Base-by-base conservation (phyloP, 2,888 invertebrate species). In the Volucella bombylans region DNA sequence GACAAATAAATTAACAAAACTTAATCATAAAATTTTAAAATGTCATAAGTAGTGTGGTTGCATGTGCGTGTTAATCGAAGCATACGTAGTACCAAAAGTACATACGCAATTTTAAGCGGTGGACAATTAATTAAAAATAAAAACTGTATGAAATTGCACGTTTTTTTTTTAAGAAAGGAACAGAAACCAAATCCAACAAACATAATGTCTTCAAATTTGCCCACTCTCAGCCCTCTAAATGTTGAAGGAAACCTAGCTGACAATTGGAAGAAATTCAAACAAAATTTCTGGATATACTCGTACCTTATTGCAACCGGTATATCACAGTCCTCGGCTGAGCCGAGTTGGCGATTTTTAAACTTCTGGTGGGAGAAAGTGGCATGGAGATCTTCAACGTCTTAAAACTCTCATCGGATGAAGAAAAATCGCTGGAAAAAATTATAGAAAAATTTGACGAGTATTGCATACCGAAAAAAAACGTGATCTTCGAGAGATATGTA, bases 311-410 rank as follows among this genome's bases (percentile, higher is more conserved):
- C 72, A 61, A 61, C 47, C 45, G 59, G 38, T 12, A 57, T 71
- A 23, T 6, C 14, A 8, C 38, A 62, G 31, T 52, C 39, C 14
- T 47, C 12, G 2, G 55, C 43, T 12, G 64, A 73, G 47, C 52
- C 73, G 9, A 78, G 57, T 64, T 71, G 64, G 71, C 71, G 57
- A 61, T 78, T 41, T 71, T 57, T 23, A 71, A 79, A 59, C 57
- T 72, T 43, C 39, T 79, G 57, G 52, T 79, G 4, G 79, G 65
- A 41, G 72, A 79, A 67, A 39, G 72, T 71, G 79, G 79, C 3
- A 39, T 79, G 41, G 79, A 72, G 10, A 79, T 72, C 59, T 79
- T 59, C 50, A 59, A 79, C 12, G 59, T 72, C 4, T 43, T 72
- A 11, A 12, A 52, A 52, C 50, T 79, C 12, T 50, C 31, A 10